These are phyloP conservation scores for Etheostoma cragini DNA, from an alignment of 2,113 vertebrate species.

Conservation along the genomic window DNA sequence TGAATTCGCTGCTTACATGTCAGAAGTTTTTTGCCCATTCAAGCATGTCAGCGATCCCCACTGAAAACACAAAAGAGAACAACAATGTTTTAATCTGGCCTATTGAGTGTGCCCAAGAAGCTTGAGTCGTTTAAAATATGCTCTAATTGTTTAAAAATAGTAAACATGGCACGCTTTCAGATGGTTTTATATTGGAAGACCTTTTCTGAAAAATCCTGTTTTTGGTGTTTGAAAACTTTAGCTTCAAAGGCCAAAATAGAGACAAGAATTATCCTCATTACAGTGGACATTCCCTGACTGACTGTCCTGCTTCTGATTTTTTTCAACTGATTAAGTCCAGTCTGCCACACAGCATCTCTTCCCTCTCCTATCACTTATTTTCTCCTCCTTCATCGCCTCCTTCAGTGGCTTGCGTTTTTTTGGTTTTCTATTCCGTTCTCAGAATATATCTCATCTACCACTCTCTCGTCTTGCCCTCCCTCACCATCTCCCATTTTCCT, in stretches of 20 bases:
- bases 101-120: not conserved
- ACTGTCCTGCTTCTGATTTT: not conserved
- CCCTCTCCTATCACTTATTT: constrained; percentile 40
- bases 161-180: not conserved
- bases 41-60: not conserved
- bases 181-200: not conserved
- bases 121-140: not conserved
- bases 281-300: constrained; percentile 15
- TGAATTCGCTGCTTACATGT: not conserved
- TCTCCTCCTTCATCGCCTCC: constrained; percentile 18
- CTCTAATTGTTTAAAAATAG: not conserved
- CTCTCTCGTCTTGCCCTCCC: constrained; percentile 1
- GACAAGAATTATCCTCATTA: not conserved
- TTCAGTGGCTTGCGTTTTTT: constrained; percentile 22
- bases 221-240: not conserved
- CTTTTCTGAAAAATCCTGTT: not conserved
- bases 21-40: not conserved
- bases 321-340: constrained; percentile 85
- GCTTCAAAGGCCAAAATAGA: not conserved
- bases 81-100: not conserved
- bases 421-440: not conserved
- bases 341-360: constrained; percentile 82
- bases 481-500: not conserved
- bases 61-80: constrained; percentile 2
- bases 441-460: not conserved